Conservation (phyloP, 2,113 vertebrate species). For the Sapayoa aenigma region DNA sequence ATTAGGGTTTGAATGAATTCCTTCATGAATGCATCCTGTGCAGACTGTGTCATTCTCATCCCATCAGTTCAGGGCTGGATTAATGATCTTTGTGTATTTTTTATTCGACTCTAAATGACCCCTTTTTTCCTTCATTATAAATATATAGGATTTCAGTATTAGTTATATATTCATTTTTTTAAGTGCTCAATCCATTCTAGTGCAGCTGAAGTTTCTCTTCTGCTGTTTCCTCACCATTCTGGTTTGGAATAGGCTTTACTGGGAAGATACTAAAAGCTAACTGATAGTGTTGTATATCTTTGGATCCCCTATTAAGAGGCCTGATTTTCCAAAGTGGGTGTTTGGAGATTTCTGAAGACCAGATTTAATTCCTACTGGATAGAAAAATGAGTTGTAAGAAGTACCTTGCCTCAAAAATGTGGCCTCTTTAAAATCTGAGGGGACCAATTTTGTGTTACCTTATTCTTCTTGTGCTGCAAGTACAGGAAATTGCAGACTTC, state of each 20-base stretch:
- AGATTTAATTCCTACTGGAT: not conserved
- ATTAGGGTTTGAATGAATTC: no score
- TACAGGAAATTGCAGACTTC: constrained; percentile 39
- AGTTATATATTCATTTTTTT: not conserved
- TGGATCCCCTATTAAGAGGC: not conserved
- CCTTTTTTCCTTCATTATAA: not conserved
- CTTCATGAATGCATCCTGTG: not conserved
- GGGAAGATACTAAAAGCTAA: not conserved
- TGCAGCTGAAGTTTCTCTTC: not conserved
- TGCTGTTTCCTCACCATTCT: not conserved
- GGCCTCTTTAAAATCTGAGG: not conserved
- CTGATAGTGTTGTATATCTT: not conserved
- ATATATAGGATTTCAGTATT: not conserved
- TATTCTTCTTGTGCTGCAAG: not conserved
- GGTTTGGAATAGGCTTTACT: not conserved
- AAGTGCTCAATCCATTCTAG: not conserved
- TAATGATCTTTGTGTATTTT: not conserved
- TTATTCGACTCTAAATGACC: not conserved
- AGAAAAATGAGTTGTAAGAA: not conserved
- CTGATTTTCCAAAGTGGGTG: not conserved
- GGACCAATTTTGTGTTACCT: not conserved
- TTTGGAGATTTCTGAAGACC: not conserved
- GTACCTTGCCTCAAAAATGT: not conserved
- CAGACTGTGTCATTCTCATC: not conserved
- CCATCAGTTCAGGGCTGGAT: not conserved